Evolutionary conservation across 2,113 vertebrate genomes (phyloP).

Genomic region (Megaceryle maxima): DNA sequence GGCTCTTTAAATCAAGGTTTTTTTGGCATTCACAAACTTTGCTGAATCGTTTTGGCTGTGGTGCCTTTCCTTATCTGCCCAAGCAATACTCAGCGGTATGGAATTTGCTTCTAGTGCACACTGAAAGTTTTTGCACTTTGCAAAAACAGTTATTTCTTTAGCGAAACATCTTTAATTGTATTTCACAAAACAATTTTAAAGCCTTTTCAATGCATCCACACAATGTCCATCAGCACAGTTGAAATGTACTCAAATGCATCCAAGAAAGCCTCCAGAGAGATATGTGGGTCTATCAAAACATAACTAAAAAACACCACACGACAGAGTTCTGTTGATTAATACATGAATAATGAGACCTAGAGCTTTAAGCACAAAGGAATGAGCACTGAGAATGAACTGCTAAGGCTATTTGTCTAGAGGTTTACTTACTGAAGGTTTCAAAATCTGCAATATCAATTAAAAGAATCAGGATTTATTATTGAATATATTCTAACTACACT

Average conservation of each 20-base stretch:
- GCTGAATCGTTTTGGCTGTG: constrained; percentile 58
- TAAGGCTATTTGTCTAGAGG: background rate
- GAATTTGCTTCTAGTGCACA: constrained; percentile 50
- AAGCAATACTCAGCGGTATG: constrained; percentile 60
- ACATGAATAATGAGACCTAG: background rate
- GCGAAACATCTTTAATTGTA: background rate
- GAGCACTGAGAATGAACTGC: background rate
- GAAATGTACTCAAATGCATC: background rate
- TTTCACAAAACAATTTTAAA: background rate
- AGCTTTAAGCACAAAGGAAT: background rate
- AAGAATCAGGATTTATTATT: background rate
- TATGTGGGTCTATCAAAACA: background rate
- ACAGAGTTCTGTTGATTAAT: background rate
- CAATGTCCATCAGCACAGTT: background rate
- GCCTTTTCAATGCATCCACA: background rate
- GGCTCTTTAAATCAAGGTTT: background rate
- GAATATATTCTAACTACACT: background rate
- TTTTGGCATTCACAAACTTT: constrained; percentile 44
- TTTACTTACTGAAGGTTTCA: background rate
- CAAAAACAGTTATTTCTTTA: constrained; percentile 26
- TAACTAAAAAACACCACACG: background rate
- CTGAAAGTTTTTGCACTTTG: constrained; percentile 7
- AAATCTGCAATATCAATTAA: constrained; percentile 42
- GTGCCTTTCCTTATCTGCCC: constrained; percentile 59
- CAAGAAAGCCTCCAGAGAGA: background rate